Evolutionary conservation across 2,113 vertebrate species (phyloP), one percentile per base, ranked within the genome.

Genomic region (Capreolus pygargus): DNA sequence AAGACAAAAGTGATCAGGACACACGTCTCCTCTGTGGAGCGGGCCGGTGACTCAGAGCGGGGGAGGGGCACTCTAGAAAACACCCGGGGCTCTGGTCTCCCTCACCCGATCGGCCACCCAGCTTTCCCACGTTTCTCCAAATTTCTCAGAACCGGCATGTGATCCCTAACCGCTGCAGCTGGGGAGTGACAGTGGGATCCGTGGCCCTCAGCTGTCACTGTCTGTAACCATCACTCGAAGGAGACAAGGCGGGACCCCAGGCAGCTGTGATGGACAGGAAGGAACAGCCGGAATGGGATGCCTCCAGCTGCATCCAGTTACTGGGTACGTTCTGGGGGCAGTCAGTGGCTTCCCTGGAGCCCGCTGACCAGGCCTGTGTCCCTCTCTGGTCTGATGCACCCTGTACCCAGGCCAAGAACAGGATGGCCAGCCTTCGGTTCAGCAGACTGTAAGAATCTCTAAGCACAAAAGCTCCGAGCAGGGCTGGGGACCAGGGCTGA

Each of bases 1-100:
- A 76, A 95, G 97, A 96, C 97, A 98, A 87, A 95, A 96, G 97
- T 70, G 92, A 89, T 33, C 4, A 1, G 86, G 79, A 89, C 55
- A 19, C 9, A 19, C 0, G 58, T 76, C 81, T 88, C 58, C 88
- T 54, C 85, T 23, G 36, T 52, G 10, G 15, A 86, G 96, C 89
- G 0, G 3, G 50, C 36, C 1, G 0, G 85, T 98, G 97, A 98
- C 95, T 96, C 96, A 96, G 91, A 96, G 86, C 0, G 67, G 90
- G 83, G 84, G 92, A 76, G n/a, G 74, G 70, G 70, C 6, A 1
- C 36, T 52, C 94, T 9, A 33, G 79, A 96, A 95, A 47, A 25
- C 50, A 33, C 36, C 8, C 36, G 28, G 12, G 54, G 74, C 64
- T 39, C 19, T 21, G 64, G 19, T n/a, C 64, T 25, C 27, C 83